Evolutionary conservation across 1,140 invertebrate species (phyloP), one percentile per base, ranked within the genome.

Genomic region (Ctenoplectra terminalis): DNA sequence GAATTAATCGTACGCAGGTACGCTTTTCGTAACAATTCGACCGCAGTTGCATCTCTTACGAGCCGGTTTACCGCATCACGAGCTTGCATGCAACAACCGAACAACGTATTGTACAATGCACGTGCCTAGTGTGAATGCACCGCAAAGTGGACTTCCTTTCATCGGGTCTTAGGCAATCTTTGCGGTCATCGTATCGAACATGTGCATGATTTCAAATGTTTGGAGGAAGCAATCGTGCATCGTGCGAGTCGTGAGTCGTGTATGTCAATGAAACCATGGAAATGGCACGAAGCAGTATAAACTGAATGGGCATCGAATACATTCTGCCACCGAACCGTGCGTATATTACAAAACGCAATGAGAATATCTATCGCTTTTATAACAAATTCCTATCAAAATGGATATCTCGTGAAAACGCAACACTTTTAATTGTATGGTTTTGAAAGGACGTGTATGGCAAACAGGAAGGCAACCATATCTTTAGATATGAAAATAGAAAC

Each of bases 121-220:
- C 73, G 71, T 83, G 85, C 20, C 77, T 31, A 2, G 15, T 70
- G 40, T 50, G 20, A 61, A 76, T 83, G 64, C 86, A 70, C 76
- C 80, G 15, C 72, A 83, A 80, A 73, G 54, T 72, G 67, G 29
- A 83, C 60, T 78, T 46, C 46, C 46, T 78, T 81, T 56, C 70
- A 34, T 48, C 63, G 26, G 20, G 23, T 61, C 17, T 29, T 37
- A 23, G 29, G 13, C 34, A 70, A 20, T 31, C 34, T 11, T 54
- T 87, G 85, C 70, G 74, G 85, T 87, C 52, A 26, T 67, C 60
- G 37, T 13, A n/a, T 64, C 2, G 54, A 40, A 2, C 64, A 40
- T 48, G 40, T 34, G 61, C n/a, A 37, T 5, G 40, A 52, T 26
- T 75, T 56, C 8, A 26, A 5, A 56, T 50, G 50, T 74, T 37